A percentile compares a stretch with the other conserved stretches of the same genome.
Conservation (phyloP, 2,113 vertebrate species). For the Zosterops borbonicus region DNA sequence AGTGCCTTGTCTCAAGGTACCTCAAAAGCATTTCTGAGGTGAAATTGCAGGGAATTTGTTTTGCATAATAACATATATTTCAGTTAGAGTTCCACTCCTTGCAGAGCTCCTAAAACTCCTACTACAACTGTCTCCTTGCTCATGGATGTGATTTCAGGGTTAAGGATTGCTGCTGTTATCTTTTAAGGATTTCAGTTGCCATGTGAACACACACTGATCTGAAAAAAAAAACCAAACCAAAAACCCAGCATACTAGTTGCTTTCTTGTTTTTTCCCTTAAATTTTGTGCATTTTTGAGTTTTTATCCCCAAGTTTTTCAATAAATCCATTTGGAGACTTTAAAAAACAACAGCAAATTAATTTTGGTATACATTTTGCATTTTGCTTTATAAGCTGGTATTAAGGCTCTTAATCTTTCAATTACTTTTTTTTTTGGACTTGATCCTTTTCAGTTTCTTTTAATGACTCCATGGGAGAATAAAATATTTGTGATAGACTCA, state of each 20-base stretch:
- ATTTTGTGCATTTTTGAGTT: not conserved
- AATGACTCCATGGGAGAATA: not conserved
- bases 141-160: not conserved
- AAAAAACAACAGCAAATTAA: not conserved
- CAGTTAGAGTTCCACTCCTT: not conserved
- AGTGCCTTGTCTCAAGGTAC: conserved; percentile 54
- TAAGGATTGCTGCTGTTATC: not conserved
- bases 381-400: not conserved
- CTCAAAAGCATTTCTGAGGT: conserved; percentile 61
- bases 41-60: conserved; percentile 10
- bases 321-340: not conserved
- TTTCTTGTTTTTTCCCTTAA: not conserved
- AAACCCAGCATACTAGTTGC: fast-evolving
- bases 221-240: too few species aligned
- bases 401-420: not conserved
- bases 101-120: not conserved
- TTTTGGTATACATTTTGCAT: not conserved
- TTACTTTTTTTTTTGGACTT: not conserved
- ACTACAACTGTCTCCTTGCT: not conserved
- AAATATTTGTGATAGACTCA: not conserved
- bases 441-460: not conserved
- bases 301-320: not conserved
- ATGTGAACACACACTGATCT: not conserved
- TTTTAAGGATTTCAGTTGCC: not conserved
- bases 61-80: not conserved